Base-by-base conservation (phyloP, 2,888 invertebrate species). In the Zygaena filipendulae region DNA sequence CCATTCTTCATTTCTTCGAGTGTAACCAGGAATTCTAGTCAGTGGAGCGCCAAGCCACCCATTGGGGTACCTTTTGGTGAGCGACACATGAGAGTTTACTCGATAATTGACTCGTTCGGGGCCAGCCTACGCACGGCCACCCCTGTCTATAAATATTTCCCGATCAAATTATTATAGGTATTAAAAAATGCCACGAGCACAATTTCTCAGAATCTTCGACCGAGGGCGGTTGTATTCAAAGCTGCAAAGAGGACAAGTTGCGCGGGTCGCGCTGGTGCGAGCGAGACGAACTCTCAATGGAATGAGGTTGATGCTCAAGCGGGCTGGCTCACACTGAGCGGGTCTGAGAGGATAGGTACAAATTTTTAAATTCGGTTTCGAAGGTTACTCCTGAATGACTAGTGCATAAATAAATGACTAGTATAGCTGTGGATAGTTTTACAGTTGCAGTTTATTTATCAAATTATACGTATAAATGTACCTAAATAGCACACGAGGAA, bases 121-220 rank as follows among this genome's bases (percentile, higher is more conserved):
- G 54, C 66, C 51, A 54, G 55, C 57, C 45, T 49, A 54, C 63
- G 69, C 59, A 66, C 69, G 64, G 62, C 61, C 69, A 71, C 69
- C 72, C n/a, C 75, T 64, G 71, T 74, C 74, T 70, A 75, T 74
- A 75, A 77, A 77, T 77, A 77, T 77, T 79, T 74, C 74, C 77
- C 74, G 68, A 79, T 77, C 72, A 74, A 77, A 77, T 77, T 75
- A 75, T 74, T 69, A 72, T 70, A 64, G 67, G 59, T 56, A 56
- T 61, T 64, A 74, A 79, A 77, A 77, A 75, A 71, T 67, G 63
- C 72, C 67, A 70, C 66, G 62, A 72, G 68, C 56, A 56, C 63
- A 46, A 61, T 77, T 77, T n/a, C 77, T 61, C 45, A 55, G 77
- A 77, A 75, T 50, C 54, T 44, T 44, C 57, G 46, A 52, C 59